A percentile compares a stretch with the other conserved stretches of the same genome.
Evolutionary conservation across 2,888 invertebrate genomes (phyloP).

Genomic region (Parascotia fuliginaria): DNA sequence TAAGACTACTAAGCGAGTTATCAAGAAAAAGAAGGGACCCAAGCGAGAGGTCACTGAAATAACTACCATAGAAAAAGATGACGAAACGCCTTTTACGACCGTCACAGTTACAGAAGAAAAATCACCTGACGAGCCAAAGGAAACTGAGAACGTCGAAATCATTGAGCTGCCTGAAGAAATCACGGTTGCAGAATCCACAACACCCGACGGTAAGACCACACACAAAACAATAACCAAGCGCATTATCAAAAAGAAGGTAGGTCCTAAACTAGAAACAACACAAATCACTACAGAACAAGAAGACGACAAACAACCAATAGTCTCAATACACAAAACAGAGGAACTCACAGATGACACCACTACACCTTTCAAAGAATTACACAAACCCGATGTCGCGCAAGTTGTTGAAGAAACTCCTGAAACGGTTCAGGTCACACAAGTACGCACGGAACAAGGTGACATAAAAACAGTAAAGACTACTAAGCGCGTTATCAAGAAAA

Average conservation of each 20-base stretch:
- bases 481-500: slow-evolving; percentile 53
- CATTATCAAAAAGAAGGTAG: slow-evolving; percentile 53
- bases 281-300: slow-evolving; percentile 58
- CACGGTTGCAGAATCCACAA: neutral
- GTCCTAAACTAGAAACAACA: slow-evolving; percentile 57
- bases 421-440: slow-evolving; percentile 32
- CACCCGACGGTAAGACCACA: slow-evolving; percentile 42
- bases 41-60: slow-evolving; percentile 45
- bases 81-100: slow-evolving; percentile 29
- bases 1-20: slow-evolving; percentile 70
- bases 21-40: slow-evolving; percentile 61
- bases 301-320: slow-evolving; percentile 54
- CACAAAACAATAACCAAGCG: slow-evolving; percentile 51
- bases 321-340: slow-evolving; percentile 61
- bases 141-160: slow-evolving; percentile 5
- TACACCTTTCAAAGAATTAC: slow-evolving; percentile 30
- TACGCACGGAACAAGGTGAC: slow-evolving; percentile 49
- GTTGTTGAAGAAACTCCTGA: slow-evolving; percentile 41
- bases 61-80: slow-evolving; percentile 30
- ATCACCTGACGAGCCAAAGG: neutral
- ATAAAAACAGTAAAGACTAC: slow-evolving; percentile 38
- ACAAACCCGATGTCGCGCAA: slow-evolving; percentile 15
- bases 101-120: slow-evolving; percentile 22
- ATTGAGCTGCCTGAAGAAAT: slow-evolving; percentile 7
- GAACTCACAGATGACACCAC: slow-evolving; percentile 37